A percentile compares a stretch with the other conserved stretches of the same genome.
These are phyloP conservation scores for Limosa lapponica DNA, from an alignment of 2,797 vertebrate species.

Conservation along the genomic window DNA sequence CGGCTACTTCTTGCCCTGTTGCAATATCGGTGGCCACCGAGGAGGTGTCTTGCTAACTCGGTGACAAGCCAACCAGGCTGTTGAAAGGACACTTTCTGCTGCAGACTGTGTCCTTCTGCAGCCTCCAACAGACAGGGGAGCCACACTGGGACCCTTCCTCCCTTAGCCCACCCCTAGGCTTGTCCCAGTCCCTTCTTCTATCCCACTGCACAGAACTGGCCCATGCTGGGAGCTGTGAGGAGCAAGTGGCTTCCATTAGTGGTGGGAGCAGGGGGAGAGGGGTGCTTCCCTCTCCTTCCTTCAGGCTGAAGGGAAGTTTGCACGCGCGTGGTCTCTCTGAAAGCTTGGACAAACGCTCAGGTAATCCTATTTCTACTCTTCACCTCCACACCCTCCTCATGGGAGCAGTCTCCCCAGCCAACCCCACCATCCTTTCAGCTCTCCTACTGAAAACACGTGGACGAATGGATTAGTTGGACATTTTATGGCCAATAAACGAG, in stretches of 20 bases:
- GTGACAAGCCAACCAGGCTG: neutral
- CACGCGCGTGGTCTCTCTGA: accelerated
- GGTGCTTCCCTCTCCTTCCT: neutral
- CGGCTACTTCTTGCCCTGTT: neutral
- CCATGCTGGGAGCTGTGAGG: neutral
- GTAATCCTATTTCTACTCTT: neutral
- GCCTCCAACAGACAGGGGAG: neutral
- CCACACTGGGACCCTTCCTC: neutral
- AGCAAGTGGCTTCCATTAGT: neutral
- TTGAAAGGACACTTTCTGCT: neutral
- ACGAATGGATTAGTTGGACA: neutral
- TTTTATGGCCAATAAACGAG: neutral
- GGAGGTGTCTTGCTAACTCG: neutral
- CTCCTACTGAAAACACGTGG: neutral
- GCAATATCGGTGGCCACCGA: neutral
- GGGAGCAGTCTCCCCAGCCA: neutral
- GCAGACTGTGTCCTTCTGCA: neutral
- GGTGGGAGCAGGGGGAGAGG: neutral
- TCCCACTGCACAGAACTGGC: neutral
- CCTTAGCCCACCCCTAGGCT: neutral
- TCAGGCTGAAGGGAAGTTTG: neutral
- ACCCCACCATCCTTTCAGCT: neutral
- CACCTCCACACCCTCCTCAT: neutral
- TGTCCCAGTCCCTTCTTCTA: neutral
- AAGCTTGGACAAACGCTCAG: neutral